Evolutionary conservation across 2,113 vertebrate genomes (phyloP), one percentile per base, ranked within the genome.

Genomic region (Laterallus jamaicensis): DNA sequence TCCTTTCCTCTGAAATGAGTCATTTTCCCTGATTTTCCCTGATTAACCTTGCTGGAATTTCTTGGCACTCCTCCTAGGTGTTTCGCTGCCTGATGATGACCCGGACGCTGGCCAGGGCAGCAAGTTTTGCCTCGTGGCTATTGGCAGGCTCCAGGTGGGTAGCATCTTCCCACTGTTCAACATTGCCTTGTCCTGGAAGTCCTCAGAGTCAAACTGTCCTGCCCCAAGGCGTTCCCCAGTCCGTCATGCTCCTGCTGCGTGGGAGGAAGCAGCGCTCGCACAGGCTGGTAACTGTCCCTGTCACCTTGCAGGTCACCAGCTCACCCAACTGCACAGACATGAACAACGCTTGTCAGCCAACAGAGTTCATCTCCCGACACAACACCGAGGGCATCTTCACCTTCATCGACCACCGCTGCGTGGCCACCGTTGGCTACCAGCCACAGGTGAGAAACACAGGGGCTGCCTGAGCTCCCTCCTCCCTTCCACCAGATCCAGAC

Each of bases 311-410:
- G 99, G 99, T 99, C 54, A 99, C 99, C 7, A 99, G 99, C 97
- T 99, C 98, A 4, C 99, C 99, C 32, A 98, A 98, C 74, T 99
- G 99, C 70, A 98, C 98, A 9, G 99, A 98, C 96, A 97, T 99
- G 77, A 99, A 97, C 96, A 99, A 96, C 2, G 93, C 99, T 44
- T 99, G 98, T 44, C 98, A 99, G 71, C 99, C 99, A 2, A 98
- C 98, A 6, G 99, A 99, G 83, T 99, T 99, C 97, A 99, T 99
- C 95, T 99, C 99, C 54, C 97, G 99, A 6, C 99, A 99, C 96
- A 99, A 98, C 97, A 98, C 98, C 12, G 98, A 99, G 5, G 98
- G 99, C 3, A 88, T 98, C 22, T 99, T 99, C 97, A 99, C 99
- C 59, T 99, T 99, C 54, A 98, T 99, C 31, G 99, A 99, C 92